phyloP scores from a whole-genome alignment of 2,113 vertebrate genomes.

The Xenotilapia longispinis region DNA sequence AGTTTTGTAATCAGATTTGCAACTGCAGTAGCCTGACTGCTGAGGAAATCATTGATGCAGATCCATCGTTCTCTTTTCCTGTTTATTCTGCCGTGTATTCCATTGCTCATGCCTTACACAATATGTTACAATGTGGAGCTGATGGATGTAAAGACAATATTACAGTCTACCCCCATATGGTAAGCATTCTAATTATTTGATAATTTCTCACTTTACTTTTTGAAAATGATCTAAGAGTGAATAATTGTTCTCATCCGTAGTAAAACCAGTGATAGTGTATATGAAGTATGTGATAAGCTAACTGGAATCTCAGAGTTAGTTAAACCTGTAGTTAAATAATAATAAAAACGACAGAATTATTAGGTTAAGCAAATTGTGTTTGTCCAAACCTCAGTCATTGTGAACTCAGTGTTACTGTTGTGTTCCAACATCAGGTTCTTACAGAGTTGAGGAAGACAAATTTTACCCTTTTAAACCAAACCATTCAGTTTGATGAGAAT shows the following conservation, averaged over 20 bases:
- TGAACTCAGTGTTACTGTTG: neutral
- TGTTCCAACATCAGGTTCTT: conserved; percentile 32
- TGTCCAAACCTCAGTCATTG: neutral
- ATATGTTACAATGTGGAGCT: conserved; percentile 64
- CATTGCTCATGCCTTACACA: conserved; percentile 74
- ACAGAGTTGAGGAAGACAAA: conserved; percentile 64
- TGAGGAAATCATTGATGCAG: neutral
- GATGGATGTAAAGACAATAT: conserved; percentile 57
- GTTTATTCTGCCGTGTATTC: conserved; percentile 73
- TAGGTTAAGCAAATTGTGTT: neutral
- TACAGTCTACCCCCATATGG: conserved; percentile 67
- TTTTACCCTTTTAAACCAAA: conserved; percentile 70
- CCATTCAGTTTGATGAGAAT: conserved; percentile 66
- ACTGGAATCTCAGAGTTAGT: neutral
- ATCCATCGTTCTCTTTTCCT: conserved; percentile 49
- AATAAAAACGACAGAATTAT: neutral
- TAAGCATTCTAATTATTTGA: neutral
- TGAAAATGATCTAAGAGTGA: neutral
- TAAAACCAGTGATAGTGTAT: neutral
- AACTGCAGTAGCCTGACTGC: neutral
- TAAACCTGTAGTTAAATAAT: neutral
- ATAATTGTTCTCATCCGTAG: neutral
- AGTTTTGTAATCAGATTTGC: too few species aligned
- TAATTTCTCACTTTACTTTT: neutral
- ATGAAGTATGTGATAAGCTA: neutral